Evolutionary conservation across 2,113 vertebrate genomes (phyloP).

Genomic region (Macrotus californicus): DNA sequence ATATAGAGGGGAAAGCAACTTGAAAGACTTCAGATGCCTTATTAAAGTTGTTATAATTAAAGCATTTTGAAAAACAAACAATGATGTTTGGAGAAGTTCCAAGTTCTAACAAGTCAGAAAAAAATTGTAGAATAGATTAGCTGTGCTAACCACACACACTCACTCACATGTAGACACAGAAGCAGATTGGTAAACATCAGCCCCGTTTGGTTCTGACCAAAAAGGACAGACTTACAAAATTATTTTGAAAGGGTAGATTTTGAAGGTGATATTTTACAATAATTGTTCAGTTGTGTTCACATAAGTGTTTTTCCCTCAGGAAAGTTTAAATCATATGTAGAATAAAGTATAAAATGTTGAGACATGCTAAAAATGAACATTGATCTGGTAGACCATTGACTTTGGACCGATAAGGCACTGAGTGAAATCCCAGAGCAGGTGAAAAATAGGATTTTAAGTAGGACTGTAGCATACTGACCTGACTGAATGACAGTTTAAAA

Average conservation of each 20-base stretch:
- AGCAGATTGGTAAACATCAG: neutral
- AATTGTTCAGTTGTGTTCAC: neutral
- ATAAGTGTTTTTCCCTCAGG: neutral
- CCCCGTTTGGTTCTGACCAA: neutral
- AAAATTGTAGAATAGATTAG: neutral
- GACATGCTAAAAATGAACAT: neutral
- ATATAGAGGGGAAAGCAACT: neutral
- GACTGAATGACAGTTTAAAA: neutral
- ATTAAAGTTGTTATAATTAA: neutral
- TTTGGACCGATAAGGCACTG: neutral
- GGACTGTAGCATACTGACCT: neutral
- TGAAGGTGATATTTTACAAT: neutral
- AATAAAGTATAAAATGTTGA: neutral
- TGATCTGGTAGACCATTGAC: neutral
- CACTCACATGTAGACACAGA: neutral
- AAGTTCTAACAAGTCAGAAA: neutral
- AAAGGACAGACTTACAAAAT: neutral
- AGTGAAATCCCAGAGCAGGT: neutral
- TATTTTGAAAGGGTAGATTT: neutral
- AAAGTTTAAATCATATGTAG: neutral
- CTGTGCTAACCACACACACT: neutral
- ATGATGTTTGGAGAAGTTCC: neutral
- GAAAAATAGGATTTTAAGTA: neutral
- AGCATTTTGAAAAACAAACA: neutral
- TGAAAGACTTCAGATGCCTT: neutral